phyloP scores from a whole-genome alignment of 2,797 vertebrate genomes.

The Pseudotriccus pelzelni region DNA sequence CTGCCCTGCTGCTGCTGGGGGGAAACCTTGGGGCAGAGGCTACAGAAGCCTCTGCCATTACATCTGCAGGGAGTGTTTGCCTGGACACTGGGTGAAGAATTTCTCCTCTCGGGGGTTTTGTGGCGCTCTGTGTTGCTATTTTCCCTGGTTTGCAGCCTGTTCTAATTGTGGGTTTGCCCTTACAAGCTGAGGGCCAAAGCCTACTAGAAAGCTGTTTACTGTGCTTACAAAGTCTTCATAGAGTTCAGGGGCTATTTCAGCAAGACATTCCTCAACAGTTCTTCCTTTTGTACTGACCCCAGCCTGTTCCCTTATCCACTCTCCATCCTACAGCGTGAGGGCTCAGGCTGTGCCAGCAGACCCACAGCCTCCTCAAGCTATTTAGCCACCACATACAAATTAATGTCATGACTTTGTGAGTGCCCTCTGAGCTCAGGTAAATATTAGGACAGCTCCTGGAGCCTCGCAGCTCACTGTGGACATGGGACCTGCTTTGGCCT shows the following conservation, averaged over 20 bases:
- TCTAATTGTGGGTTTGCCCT: conserved; percentile 31
- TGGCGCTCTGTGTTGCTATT: conserved; percentile 4
- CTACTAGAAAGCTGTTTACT: background rate
- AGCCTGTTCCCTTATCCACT: background rate
- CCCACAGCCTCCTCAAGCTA: background rate
- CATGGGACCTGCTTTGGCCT: background rate
- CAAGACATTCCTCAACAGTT: conserved; percentile 2
- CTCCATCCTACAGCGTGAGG: background rate
- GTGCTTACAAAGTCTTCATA: background rate
- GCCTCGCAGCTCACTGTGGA: background rate
- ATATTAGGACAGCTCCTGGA: background rate
- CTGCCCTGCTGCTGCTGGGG: background rate
- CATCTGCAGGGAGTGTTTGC: background rate
- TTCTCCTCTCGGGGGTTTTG: background rate
- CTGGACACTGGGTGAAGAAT: background rate
- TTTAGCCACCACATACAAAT: accelerated
- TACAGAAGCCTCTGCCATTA: background rate
- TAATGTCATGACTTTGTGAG: background rate
- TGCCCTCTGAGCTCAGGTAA: background rate
- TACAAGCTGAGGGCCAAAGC: background rate
- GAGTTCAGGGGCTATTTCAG: conserved; percentile 17
- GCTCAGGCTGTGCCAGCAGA: background rate
- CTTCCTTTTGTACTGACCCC: background rate
- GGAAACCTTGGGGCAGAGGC: background rate
- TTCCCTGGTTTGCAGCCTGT: background rate